Evolutionary conservation across 1,140 invertebrate genomes (phyloP).

Genomic region (Brachionus plicatilis): DNA sequence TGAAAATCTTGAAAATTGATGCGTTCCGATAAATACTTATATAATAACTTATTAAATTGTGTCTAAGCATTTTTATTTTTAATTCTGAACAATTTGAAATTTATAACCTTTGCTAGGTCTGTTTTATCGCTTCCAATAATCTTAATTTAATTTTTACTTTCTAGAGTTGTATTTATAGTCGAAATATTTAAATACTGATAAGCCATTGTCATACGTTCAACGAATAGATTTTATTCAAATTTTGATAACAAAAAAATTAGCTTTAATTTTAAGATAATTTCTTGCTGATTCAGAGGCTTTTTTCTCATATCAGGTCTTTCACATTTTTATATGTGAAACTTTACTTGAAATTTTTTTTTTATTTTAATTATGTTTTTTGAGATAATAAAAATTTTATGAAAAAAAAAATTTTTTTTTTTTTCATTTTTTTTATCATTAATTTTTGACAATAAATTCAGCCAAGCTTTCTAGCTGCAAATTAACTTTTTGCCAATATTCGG

Average conservation of each 20-base stretch:
- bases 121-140: background rate
- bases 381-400: background rate
- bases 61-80: background rate
- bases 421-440: background rate
- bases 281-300: background rate
- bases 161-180: background rate
- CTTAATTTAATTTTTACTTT: background rate
- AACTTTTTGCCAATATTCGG: constrained; percentile 7
- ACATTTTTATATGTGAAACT: background rate
- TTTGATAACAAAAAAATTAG: background rate
- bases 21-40: constrained; percentile 13
- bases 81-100: constrained; percentile 18
- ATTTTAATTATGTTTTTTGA: background rate
- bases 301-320: background rate
- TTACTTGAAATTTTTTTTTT: background rate
- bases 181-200: background rate
- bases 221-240: background rate
- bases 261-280: background rate
- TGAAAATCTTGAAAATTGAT: constrained; percentile 1
- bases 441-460: background rate
- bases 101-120: constrained; percentile 10
- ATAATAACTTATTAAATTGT: background rate
- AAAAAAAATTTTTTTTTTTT: background rate
- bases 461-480: background rate
- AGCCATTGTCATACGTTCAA: background rate